A percentile compares a stretch with the other conserved stretches of the same genome.
Conservation (phyloP, 1,140 invertebrate species). For the Planococcus citri region DNA sequence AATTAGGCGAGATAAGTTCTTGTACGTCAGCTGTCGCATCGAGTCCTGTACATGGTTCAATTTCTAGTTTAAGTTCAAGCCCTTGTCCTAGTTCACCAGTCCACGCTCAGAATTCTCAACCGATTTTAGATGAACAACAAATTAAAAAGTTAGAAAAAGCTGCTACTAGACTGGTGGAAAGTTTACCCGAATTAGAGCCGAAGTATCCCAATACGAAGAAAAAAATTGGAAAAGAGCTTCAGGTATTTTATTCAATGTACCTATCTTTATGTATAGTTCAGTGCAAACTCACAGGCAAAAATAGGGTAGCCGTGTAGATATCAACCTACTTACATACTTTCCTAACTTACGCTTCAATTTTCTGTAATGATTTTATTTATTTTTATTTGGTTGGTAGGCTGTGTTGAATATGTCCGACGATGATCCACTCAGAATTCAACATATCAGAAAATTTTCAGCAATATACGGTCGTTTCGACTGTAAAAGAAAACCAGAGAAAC, state of each 20-base stretch:
- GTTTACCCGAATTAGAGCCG: conserved; percentile 70
- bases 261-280: not conserved
- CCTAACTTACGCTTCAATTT: too few relatives aligned
- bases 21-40: not conserved
- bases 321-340: too few relatives aligned
- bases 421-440: conserved; percentile 78
- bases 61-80: conserved; percentile 32
- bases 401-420: conserved; percentile 80
- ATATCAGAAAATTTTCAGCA: conserved; percentile 87
- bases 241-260: conserved; percentile 40
- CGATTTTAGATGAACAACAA: conserved; percentile 68
- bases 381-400: conserved; percentile 37
- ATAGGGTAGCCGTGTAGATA: too few relatives aligned
- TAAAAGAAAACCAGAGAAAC: conserved; percentile 89
- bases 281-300: not conserved
- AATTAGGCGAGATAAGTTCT: conserved; percentile 5
- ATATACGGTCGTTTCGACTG: conserved; percentile 95
- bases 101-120: conserved; percentile 48
- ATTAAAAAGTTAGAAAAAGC: conserved; percentile 68
- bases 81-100: conserved; percentile 29
- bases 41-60: not conserved
- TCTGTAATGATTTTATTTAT: not conserved
- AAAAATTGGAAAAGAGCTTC: conserved; percentile 74
- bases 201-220: conserved; percentile 84
- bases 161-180: conserved; percentile 66